Percentiles rank a stretch among this genome's conserved stretches.
phyloP scores from a whole-genome alignment of 2,113 vertebrate genomes.

The Theropithecus gelada region DNA sequence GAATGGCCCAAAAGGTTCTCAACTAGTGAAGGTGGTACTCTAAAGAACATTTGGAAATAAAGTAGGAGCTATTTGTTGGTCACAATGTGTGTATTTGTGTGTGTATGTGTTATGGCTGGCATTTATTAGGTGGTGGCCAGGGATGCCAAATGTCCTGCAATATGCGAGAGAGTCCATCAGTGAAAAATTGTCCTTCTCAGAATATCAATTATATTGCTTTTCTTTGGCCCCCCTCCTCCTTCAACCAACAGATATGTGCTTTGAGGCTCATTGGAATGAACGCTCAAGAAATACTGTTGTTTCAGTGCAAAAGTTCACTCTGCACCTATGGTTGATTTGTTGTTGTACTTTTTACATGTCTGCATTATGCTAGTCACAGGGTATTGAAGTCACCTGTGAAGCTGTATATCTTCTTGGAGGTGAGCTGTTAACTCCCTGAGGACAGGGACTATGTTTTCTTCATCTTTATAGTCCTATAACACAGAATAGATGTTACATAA shows the following conservation, averaged over 20 bases:
- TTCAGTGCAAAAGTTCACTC: background rate
- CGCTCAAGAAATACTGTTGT: background rate
- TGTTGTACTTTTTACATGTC: background rate
- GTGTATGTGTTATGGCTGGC: background rate
- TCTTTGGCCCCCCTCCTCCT: too few species aligned
- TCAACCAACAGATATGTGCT: background rate
- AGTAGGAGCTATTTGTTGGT: background rate
- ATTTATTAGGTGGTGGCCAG: background rate
- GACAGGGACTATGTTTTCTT: background rate
- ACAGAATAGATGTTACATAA: background rate
- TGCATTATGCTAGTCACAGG: background rate
- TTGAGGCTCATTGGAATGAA: background rate
- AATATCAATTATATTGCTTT: background rate
- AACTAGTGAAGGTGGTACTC: too few species aligned
- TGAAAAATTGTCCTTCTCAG: background rate
- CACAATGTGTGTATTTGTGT: background rate
- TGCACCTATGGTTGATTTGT: background rate
- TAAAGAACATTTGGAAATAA: background rate
- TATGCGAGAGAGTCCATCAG: background rate
- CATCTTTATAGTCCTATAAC: background rate
- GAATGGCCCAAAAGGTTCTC: background rate
- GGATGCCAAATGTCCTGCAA: background rate
- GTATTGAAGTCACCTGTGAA: background rate
- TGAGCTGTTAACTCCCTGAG: background rate
- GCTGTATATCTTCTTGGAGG: background rate